phyloP scores from a whole-genome alignment of 2,888 invertebrate genomes.

The Gortyna flavago region DNA sequence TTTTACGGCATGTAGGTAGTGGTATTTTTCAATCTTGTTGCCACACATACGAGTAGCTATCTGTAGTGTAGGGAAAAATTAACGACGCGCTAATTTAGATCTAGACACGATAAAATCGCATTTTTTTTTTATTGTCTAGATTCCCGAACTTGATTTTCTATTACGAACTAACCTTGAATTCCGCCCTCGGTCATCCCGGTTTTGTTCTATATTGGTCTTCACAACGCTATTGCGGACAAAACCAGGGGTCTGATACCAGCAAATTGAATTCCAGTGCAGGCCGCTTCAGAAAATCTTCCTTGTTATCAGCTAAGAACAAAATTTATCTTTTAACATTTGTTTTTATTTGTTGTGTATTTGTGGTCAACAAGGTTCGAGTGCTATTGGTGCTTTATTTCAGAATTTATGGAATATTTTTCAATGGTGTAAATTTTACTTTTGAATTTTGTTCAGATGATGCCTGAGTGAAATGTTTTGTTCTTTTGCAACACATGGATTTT shows the following conservation, averaged over 20 bases:
- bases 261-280: conserved; percentile 82
- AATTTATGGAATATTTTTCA: conserved; percentile 6
- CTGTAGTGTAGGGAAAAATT: background rate
- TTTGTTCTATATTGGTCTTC: conserved; percentile 26
- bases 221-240: conserved; percentile 60
- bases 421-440: background rate
- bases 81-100: background rate
- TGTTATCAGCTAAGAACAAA: conserved; percentile 61
- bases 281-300: conserved; percentile 71
- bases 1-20: conserved; percentile 20
- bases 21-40: conserved; percentile 50
- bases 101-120: background rate
- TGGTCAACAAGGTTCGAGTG: conserved; percentile 10
- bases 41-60: background rate
- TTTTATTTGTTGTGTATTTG: conserved; percentile 42
- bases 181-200: background rate
- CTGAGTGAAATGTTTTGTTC: background rate
- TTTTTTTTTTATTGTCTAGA: background rate
- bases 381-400: conserved; percentile 12
- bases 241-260: conserved; percentile 67
- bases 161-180: conserved; percentile 5
- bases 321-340: conserved; percentile 42
- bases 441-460: background rate
- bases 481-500: background rate
- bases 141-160: conserved; percentile 8